Percentiles rank a stretch among this genome's conserved stretches.
Conservation (phyloP, 1,140 invertebrate species). For the Alviniconcha marisindica region DNA sequence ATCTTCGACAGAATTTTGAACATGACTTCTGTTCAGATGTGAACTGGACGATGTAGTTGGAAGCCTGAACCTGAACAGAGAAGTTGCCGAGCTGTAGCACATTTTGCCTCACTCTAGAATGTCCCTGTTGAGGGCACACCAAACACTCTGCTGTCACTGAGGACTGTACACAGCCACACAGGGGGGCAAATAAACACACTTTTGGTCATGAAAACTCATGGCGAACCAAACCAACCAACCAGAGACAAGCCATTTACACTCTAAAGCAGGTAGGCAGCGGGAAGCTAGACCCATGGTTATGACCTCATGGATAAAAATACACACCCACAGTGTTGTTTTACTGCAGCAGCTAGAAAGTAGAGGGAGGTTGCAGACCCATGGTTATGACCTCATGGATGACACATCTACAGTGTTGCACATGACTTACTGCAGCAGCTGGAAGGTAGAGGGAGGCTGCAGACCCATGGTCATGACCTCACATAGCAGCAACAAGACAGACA, state of each 20-base stretch:
- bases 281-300: too few species aligned
- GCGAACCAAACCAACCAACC: too few species aligned
- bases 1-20: too few species aligned
- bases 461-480: constrained; percentile 82
- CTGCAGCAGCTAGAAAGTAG: constrained; percentile 88
- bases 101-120: too few species aligned
- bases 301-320: too few species aligned
- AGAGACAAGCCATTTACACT: not conserved
- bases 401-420: constrained; percentile 24
- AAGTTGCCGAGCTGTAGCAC: too few species aligned
- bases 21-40: too few species aligned
- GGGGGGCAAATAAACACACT: not conserved
- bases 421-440: constrained; percentile 86
- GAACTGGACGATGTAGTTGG: too few species aligned
- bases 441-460: constrained; percentile 87
- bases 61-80: too few species aligned
- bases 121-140: too few species aligned
- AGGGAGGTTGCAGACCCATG: constrained; percentile 83
- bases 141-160: too few species aligned
- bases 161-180: too few species aligned
- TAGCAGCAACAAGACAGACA: constrained; percentile 80
- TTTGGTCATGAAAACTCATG: not conserved
- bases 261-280: not conserved
- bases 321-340: constrained; percentile 66
- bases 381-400: constrained; percentile 79